Evolutionary conservation across 2,888 invertebrate genomes (phyloP), one percentile per base, ranked within the genome.

Genomic region (Cryptocephalus primarius): DNA sequence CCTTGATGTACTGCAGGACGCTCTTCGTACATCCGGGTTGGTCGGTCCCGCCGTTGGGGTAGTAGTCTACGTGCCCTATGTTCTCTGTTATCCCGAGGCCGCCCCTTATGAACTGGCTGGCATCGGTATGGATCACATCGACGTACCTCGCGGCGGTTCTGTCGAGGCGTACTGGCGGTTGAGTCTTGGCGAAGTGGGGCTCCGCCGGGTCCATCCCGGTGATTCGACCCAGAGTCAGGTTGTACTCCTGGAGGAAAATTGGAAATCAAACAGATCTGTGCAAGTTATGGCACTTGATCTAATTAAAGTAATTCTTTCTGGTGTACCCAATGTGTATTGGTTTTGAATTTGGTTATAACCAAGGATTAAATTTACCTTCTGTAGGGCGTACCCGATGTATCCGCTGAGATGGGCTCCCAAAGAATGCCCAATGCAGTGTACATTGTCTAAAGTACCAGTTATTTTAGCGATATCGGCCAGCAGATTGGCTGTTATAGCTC

Each of bases 171-270:
- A 94, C 89, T 48, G 85, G 74, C 0, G 83, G 77, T 36, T 83
- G 81, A 0, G 88, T 86, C 59, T 87, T 82, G 48, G 83, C 82
- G 71, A 93, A 95, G 64, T 89, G 85, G 0, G 94, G 95, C 51
- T 90, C 89, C 0, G 95, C 94, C 0, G 95, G 93, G 71, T 95
- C 95, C 58, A 95, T 64, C 0, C 89, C 91, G 0, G 88, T 84
- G 44, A 93, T 91, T 44, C 91, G 74, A 6, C 84, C 90, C 8
- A 91, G 60, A 54, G 77, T 83, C 32, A 85, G 64, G 40, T 79
- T 78, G 60, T 82, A 85, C 62, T 77, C 77, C 74, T 79, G 64
- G 32, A 73, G 71, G 53, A 45, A 48, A 49, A 22, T 6, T 6
- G 22, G 22, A 6, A 22, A 22, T 22, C 14, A 33, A 10, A 45